Evolutionary conservation across 2,797 vertebrate species (phyloP).

Genomic region (Sorex maritimensis): DNA sequence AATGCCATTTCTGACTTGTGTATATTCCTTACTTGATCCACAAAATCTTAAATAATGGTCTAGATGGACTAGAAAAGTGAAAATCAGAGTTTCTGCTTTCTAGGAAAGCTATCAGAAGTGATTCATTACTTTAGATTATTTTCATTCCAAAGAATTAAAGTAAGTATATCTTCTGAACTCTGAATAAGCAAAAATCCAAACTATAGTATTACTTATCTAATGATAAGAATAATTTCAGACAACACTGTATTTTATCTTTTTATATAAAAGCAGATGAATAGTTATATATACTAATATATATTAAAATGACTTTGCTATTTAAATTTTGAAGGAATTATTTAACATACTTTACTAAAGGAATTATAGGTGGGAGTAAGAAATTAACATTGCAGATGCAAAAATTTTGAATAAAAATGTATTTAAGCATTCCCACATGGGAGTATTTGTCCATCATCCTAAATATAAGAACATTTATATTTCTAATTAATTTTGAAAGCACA

Average conservation of each 20-base stretch:
- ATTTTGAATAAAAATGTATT: slow-evolving; percentile 9
- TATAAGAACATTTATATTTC: slow-evolving; percentile 9
- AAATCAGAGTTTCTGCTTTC: not conserved
- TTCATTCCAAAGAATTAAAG: not conserved
- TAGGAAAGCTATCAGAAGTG: fast-evolving
- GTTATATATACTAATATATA: not conserved
- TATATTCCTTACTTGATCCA: not conserved
- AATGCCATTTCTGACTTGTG: not conserved
- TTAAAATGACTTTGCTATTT: not conserved
- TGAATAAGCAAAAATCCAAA: not conserved
- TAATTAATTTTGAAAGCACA: slow-evolving; percentile 65
- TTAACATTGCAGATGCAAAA: slow-evolving; percentile 61
- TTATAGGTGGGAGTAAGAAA: slow-evolving; percentile 54
- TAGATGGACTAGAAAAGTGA: not conserved
- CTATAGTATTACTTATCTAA: not conserved
- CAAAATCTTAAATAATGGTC: not conserved
- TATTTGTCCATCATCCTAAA: slow-evolving; percentile 6
- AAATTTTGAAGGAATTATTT: not conserved
- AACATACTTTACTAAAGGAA: no score
- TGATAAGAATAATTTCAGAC: not conserved
- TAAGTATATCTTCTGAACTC: not conserved
- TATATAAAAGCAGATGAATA: not conserved
- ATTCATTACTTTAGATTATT: not conserved
- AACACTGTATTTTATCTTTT: not conserved
- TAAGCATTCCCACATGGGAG: not conserved